phyloP scores from a whole-genome alignment of 2,797 vertebrate genomes.

The Falco peregrinus region DNA sequence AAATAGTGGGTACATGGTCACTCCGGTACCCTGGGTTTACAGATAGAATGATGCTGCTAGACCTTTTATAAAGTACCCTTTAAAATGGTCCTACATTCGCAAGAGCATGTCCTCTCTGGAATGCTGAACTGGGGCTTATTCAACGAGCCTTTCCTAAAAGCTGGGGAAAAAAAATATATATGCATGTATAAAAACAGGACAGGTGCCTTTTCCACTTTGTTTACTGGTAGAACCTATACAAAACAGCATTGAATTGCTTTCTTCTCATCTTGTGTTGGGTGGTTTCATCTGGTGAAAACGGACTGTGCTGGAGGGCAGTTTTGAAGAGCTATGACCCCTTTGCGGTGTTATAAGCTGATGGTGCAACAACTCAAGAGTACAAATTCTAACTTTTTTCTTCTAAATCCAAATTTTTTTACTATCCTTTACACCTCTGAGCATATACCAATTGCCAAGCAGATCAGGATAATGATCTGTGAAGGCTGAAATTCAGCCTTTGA shows the following conservation, averaged over 20 bases:
- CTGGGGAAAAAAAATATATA: too few relatives aligned
- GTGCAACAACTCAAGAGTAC: neutral
- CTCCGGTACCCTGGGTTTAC: neutral
- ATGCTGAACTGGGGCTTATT: neutral
- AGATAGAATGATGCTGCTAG: neutral
- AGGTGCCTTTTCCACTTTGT: neutral
- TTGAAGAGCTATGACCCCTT: neutral
- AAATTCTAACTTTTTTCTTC: neutral
- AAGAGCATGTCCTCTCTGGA: neutral
- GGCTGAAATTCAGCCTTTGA: neutral
- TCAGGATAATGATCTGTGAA: neutral
- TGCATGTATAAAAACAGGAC: neutral
- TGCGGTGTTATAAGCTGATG: neutral
- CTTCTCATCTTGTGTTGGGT: neutral
- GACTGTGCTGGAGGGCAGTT: neutral
- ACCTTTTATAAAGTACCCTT: neutral
- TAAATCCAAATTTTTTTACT: neutral
- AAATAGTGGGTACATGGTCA: fast-evolving
- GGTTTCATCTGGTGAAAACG: neutral
- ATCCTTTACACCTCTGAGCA: neutral
- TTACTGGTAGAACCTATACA: neutral
- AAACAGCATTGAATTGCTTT: neutral
- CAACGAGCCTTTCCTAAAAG: neutral
- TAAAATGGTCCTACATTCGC: neutral
- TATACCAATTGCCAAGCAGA: neutral